Percentiles rank a stretch among this genome's conserved stretches.
These are phyloP conservation scores for Arvicanthis niloticus DNA, from an alignment of 2,113 vertebrate genomes.

Conservation along the genomic window DNA sequence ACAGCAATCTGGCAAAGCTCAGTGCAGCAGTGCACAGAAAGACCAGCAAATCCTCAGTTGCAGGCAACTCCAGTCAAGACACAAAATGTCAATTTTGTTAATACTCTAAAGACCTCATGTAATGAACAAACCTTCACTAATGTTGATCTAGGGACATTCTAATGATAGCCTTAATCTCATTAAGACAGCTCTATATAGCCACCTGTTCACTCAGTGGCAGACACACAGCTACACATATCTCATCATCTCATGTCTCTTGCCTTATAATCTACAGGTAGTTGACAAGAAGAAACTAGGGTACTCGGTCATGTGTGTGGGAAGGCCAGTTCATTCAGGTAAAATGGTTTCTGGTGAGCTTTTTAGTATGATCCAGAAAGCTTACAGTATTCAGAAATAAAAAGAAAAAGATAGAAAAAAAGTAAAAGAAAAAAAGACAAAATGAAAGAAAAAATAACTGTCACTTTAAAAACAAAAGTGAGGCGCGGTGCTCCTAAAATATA, in stretches of 20 bases:
- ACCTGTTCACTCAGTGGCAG: neutral
- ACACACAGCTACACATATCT: neutral
- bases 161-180: constrained; percentile 67
- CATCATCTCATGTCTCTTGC: neutral
- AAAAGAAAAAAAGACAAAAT: neutral
- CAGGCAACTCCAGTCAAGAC: constrained; percentile 59
- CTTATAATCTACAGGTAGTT: neutral
- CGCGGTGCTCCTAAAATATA: neutral
- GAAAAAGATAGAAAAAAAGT: neutral
- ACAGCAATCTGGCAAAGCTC: constrained; percentile 47
- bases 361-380: constrained; percentile 18
- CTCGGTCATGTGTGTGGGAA: neutral
- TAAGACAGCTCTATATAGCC: neutral
- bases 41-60: neutral
- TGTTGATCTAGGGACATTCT: constrained; percentile 73
- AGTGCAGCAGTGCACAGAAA: constrained; percentile 57
- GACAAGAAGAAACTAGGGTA: constrained; percentile 8
- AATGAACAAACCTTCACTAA: constrained; percentile 75
- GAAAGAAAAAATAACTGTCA: neutral
- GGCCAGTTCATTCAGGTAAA: neutral
- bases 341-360: neutral
- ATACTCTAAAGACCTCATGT: constrained; percentile 38
- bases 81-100: constrained; percentile 70
- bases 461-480: neutral
- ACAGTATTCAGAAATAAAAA: neutral